Evolutionary conservation across 2,113 vertebrate species (phyloP).

Genomic region (Ia io): DNA sequence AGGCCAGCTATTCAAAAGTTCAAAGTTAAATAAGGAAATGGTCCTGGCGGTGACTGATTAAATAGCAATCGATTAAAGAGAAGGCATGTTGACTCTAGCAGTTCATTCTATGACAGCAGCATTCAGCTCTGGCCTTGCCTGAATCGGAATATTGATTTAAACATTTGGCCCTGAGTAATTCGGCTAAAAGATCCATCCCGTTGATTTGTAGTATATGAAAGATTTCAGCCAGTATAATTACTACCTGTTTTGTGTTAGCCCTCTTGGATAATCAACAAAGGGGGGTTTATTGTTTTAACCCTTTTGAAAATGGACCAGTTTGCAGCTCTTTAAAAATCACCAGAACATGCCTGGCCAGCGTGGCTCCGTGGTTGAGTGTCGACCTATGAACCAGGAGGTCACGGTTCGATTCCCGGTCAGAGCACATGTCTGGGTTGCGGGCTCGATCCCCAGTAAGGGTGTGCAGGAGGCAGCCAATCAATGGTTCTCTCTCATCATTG

Average conservation of each 20-base stretch:
- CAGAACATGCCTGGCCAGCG: background rate
- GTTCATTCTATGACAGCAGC: background rate
- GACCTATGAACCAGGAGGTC: too few relatives aligned
- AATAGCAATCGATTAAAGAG: background rate
- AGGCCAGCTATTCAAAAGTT: background rate
- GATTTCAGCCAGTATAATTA: background rate
- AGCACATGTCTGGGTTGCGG: too few relatives aligned
- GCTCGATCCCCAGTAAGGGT: too few relatives aligned
- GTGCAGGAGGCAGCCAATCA: too few relatives aligned
- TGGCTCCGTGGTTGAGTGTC: too few relatives aligned
- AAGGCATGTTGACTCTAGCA: background rate
- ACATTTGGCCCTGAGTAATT: background rate
- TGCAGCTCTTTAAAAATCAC: background rate
- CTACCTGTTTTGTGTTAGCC: background rate
- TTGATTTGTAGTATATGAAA: background rate
- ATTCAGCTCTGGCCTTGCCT: background rate
- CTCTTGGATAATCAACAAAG: background rate
- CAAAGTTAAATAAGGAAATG: background rate
- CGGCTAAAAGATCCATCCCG: background rate
- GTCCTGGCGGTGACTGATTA: background rate
- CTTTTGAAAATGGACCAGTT: background rate
- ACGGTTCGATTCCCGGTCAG: too few relatives aligned
- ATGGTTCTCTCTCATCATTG: too few relatives aligned
- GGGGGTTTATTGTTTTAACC: background rate
- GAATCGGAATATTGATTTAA: background rate